phyloP scores from a whole-genome alignment of 2,113 vertebrate genomes.

The Actenoides lindsayi region DNA sequence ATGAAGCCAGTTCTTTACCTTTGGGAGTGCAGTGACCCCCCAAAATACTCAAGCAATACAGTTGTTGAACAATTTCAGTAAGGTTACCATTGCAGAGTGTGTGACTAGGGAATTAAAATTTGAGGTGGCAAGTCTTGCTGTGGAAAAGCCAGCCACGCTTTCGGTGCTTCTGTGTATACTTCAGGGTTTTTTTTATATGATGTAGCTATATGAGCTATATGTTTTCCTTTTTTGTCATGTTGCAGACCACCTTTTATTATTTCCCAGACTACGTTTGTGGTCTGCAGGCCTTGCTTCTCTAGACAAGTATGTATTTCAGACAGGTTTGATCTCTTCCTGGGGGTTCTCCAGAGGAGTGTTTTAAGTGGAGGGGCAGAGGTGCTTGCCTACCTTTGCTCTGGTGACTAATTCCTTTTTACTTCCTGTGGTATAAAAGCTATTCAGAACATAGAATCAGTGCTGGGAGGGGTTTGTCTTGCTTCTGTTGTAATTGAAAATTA shows the following conservation, averaged over 20 bases:
- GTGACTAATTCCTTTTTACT: neutral
- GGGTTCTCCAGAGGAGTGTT: neutral
- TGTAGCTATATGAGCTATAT: neutral
- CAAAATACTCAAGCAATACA: neutral
- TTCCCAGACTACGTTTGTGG: neutral
- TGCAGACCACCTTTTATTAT: neutral
- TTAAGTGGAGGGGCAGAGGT: fast-evolving
- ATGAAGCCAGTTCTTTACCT: neutral
- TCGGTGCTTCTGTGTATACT: neutral
- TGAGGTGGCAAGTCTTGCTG: neutral
- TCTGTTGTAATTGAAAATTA: neutral
- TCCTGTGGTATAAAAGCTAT: neutral
- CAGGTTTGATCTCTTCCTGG: neutral
- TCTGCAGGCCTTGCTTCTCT: neutral
- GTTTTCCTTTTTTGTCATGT: neutral
- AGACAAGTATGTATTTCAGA: neutral
- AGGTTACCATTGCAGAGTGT: neutral
- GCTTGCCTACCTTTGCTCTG: neutral
- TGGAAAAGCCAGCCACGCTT: neutral
- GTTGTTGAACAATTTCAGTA: neutral
- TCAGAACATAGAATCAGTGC: neutral
- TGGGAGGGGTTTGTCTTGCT: neutral
- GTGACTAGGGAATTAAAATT: neutral
- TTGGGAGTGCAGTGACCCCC: neutral
- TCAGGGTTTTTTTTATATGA: neutral